Evolutionary conservation across 2,113 vertebrate species (phyloP).

Genomic region (Hippocampus abdominalis): DNA sequence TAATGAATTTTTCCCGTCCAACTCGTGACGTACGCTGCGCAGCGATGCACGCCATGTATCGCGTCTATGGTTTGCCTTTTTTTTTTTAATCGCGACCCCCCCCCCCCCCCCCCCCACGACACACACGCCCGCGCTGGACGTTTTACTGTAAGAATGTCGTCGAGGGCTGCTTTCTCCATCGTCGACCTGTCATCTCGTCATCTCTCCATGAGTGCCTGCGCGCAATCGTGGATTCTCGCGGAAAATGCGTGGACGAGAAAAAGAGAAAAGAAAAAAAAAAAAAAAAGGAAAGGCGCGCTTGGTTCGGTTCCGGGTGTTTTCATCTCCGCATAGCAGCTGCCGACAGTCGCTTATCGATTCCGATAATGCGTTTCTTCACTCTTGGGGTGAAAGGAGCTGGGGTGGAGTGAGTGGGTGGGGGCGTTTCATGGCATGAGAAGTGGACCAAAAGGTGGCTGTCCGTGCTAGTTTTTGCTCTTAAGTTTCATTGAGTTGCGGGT

Average conservation of each 20-base stretch:
- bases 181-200: slow-evolving; percentile 42
- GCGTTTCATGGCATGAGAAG: not conserved
- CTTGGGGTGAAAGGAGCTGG: slow-evolving; percentile 5
- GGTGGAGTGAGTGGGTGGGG: not conserved
- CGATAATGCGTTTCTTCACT: slow-evolving; percentile 50
- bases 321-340: slow-evolving; percentile 36
- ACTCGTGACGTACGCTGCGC: slow-evolving; percentile 20
- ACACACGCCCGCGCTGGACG: not conserved
- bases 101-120: not conserved
- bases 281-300: slow-evolving; percentile 10
- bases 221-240: slow-evolving; percentile 26
- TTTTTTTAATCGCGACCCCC: not conserved
- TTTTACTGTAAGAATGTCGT: slow-evolving; percentile 39
- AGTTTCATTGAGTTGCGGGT: slow-evolving; percentile 22
- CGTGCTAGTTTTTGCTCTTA: slow-evolving; percentile 19
- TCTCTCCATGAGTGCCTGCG: slow-evolving; percentile 20
- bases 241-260: slow-evolving; percentile 3
- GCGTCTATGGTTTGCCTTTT: not conserved
- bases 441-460: not conserved
- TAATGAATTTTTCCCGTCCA: not conserved
- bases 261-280: too few species aligned
- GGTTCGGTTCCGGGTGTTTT: slow-evolving; percentile 25
- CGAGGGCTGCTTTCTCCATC: slow-evolving; percentile 24
- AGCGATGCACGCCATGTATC: not conserved
- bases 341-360: slow-evolving; percentile 54